Evolutionary conservation across 2,888 invertebrate species (phyloP).

Genomic region (Drosophila siamana): DNA sequence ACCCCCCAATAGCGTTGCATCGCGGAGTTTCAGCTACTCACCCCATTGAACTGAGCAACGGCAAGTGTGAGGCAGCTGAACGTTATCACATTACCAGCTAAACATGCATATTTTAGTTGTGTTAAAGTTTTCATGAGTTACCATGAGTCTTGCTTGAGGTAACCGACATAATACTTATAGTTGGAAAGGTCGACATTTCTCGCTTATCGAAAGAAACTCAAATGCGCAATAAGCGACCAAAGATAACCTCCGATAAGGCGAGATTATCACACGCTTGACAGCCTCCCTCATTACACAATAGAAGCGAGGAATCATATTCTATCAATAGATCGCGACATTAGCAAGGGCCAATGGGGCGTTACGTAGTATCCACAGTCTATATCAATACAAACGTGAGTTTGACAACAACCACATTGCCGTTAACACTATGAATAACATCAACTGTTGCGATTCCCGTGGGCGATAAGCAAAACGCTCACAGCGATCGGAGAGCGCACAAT

Average conservation of each 20-base stretch:
- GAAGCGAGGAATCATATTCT: neutral
- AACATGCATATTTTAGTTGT: neutral
- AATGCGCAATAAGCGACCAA: neutral
- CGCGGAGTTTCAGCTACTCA: neutral
- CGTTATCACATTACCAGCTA: neutral
- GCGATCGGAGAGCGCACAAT: neutral
- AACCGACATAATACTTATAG: too few species aligned
- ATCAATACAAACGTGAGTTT: slow-evolving; percentile 16
- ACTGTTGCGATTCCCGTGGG: slow-evolving; percentile 8
- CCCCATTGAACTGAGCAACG: neutral
- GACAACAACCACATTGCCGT: neutral
- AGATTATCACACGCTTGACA: neutral
- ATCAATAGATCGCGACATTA: slow-evolving; percentile 2
- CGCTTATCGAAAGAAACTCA: neutral
- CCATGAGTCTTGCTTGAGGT: neutral
- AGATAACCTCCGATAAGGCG: slow-evolving; percentile 3
- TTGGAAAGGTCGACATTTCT: too few species aligned
- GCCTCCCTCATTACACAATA: slow-evolving; percentile 3
- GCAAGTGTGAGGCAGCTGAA: too few species aligned
- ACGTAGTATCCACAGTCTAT: slow-evolving; percentile 12
- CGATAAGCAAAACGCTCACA: slow-evolving; percentile 7
- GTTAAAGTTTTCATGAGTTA: neutral
- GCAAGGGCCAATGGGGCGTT: slow-evolving; percentile 21
- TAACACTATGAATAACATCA: neutral
- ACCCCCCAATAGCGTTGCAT: neutral